Conservation (phyloP, 2,888 invertebrate species). For the Cartodere bifasciata region DNA sequence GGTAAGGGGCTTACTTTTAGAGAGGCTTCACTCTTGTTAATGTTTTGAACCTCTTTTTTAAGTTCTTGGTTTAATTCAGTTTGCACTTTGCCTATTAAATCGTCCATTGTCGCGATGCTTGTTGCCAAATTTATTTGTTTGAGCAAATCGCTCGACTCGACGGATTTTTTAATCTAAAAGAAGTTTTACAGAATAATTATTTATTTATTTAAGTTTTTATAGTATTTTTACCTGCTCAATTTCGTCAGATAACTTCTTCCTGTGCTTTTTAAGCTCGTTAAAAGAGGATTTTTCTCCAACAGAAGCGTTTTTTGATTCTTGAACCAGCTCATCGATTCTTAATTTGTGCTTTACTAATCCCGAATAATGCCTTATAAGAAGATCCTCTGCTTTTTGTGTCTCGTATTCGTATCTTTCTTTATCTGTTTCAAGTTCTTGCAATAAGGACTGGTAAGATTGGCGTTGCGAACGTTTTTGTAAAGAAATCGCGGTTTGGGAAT, state of each 20-base stretch:
- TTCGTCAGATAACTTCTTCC: constrained; percentile 17
- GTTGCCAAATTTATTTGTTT: constrained; percentile 25
- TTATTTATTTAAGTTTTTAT: constrained; percentile 7
- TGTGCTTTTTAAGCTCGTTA: constrained; percentile 12
- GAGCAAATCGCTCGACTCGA: constrained; percentile 17
- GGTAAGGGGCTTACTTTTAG: constrained; percentile 13
- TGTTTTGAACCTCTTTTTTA: constrained; percentile 13
- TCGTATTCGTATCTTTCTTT: constrained; percentile 3
- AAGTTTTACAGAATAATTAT: not conserved
- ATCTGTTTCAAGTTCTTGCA: constrained; percentile 7
- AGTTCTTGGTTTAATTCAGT: constrained; percentile 22
- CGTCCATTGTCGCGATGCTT: constrained; percentile 26
- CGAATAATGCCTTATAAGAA: constrained; percentile 21
- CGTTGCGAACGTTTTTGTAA: no score
- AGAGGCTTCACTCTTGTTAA: constrained; percentile 10
- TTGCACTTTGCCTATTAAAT: constrained; percentile 27
- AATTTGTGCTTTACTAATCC: constrained; percentile 24
- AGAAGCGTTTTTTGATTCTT: no score
- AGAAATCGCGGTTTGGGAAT: no score
- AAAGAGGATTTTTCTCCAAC: constrained; percentile 8
- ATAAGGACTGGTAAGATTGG: no score
- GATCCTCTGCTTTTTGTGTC: constrained; percentile 16
- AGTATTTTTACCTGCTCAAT: constrained; percentile 13
- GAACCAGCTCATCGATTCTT: constrained; percentile 16
- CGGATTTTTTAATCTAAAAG: constrained; percentile 14